A percentile compares a stretch with the other conserved stretches of the same genome.
Evolutionary conservation across 2,888 invertebrate species (phyloP).

Genomic region (Eilema depressum): DNA sequence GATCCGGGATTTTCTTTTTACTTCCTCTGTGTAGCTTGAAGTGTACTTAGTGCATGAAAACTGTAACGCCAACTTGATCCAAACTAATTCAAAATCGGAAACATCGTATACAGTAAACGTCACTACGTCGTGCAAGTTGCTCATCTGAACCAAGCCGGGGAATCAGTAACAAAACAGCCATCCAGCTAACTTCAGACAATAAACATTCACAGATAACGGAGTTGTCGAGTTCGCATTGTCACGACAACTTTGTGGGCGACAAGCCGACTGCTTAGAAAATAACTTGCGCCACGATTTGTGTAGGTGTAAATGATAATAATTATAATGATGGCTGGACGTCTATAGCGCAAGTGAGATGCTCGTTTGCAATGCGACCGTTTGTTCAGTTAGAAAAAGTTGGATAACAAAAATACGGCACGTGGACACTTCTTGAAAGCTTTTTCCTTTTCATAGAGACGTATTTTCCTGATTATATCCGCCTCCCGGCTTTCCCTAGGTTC

Average conservation of each 20-base stretch:
- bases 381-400: background rate
- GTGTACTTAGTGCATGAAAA: too few relatives aligned
- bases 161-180: slow-evolving; percentile 80
- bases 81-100: slow-evolving; percentile 26
- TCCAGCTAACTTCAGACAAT: slow-evolving; percentile 82
- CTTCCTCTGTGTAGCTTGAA: too few relatives aligned
- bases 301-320: background rate
- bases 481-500: background rate
- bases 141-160: slow-evolving; percentile 76
- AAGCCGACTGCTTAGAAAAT: slow-evolving; percentile 64
- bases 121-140: slow-evolving; percentile 68
- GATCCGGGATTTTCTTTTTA: background rate
- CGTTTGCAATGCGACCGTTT: background rate
- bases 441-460: too few relatives aligned
- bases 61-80: background rate
- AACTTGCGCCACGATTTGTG: slow-evolving; percentile 55
- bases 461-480: too few relatives aligned
- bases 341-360: background rate
- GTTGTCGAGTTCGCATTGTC: slow-evolving; percentile 61
- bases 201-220: slow-evolving; percentile 79
- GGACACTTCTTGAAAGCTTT: background rate
- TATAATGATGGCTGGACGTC: background rate
- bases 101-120: slow-evolving; percentile 60
- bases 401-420: background rate
- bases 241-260: slow-evolving; percentile 46